Evolutionary conservation across 92 coral and sea anemone species (phyloP).

Genomic region (Desmophyllum pertusum): DNA sequence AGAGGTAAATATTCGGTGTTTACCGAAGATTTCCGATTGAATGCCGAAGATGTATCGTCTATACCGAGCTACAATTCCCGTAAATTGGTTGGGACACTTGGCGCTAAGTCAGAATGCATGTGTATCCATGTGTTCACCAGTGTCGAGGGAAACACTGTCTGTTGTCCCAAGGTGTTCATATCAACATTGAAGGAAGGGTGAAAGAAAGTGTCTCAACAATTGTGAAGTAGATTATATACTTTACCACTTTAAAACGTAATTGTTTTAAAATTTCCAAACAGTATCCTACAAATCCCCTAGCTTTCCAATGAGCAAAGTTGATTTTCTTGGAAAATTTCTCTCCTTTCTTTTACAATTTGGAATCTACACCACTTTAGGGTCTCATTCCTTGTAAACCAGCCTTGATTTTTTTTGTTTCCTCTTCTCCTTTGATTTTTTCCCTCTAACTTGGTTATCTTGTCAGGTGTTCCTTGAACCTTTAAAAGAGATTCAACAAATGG

Average conservation of each 20-base stretch:
- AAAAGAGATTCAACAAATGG: constrained; percentile 81
- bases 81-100: not conserved
- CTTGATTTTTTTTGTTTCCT: not conserved
- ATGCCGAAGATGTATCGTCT: not conserved
- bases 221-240: not conserved
- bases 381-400: not conserved
- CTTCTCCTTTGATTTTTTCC: not conserved
- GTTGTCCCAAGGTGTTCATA: too few species aligned
- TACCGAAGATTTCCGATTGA: not conserved
- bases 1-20: constrained; percentile 52
- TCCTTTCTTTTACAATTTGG: not conserved
- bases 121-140: too few species aligned
- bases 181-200: too few species aligned
- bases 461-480: constrained; percentile 92
- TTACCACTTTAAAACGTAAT: too few species aligned
- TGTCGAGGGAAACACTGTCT: not conserved
- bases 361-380: not conserved
- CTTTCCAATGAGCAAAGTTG: not conserved
- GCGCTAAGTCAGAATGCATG: not conserved
- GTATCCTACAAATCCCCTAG: not conserved
- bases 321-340: not conserved
- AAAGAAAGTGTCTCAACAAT: not conserved
- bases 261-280: too few species aligned
- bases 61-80: not conserved
- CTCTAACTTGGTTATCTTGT: not conserved